A percentile compares a stretch with the other conserved stretches of the same genome.
These are phyloP conservation scores for Brachionus manjavacas DNA, from an alignment of 1,140 invertebrate species.

Conservation along the genomic window DNA sequence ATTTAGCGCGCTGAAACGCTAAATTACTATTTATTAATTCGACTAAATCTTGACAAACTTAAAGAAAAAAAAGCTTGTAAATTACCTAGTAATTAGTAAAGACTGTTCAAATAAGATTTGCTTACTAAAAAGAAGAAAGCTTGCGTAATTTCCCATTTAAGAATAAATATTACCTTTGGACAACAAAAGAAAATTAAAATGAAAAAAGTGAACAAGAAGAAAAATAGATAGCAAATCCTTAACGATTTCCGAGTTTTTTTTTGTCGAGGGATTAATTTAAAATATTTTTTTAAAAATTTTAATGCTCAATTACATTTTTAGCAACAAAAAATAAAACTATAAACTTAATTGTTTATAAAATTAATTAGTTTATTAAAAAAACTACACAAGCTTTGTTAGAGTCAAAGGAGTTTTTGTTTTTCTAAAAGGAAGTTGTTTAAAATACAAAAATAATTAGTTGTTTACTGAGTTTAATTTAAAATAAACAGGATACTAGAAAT, in stretches of 20 bases:
- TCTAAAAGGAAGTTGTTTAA: neutral
- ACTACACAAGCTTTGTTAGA: neutral
- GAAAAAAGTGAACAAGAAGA: neutral
- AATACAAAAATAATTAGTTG: neutral
- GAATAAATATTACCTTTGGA: constrained; percentile 3
- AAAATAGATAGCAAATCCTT: neutral
- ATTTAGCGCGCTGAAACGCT: neutral
- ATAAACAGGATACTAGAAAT: neutral
- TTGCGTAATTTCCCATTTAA: neutral
- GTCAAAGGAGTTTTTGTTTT: neutral
- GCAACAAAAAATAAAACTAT: neutral
- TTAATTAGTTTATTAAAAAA: constrained; percentile 10
- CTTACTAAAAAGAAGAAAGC: neutral
- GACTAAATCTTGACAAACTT: neutral
- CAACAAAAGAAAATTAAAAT: neutral
- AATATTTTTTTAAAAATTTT: constrained; percentile 18
- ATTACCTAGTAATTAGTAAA: neutral
- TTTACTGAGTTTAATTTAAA: neutral
- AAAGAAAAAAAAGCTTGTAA: neutral
- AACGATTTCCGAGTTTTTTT: neutral
- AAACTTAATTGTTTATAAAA: constrained; percentile 29
- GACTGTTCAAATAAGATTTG: constrained; percentile 1
- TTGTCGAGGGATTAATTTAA: neutral
- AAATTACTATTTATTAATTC: neutral
- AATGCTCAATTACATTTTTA: neutral